Evolutionary conservation across 1,140 invertebrate species (phyloP).

Genomic region (Acromyrmex heyeri): DNA sequence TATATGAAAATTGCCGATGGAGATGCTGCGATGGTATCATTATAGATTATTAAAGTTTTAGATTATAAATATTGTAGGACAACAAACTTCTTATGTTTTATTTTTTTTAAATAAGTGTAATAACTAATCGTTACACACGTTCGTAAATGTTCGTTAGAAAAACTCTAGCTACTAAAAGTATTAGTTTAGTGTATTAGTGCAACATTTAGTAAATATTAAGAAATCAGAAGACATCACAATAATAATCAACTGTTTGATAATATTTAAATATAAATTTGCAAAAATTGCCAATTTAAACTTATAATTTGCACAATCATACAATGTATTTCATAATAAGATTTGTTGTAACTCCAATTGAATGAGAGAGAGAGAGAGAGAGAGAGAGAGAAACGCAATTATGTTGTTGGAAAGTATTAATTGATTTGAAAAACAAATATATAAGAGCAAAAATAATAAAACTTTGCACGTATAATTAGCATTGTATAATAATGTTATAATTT

Average conservation of each 20-base stretch:
- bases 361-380: too few relatives aligned
- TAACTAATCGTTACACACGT: not conserved
- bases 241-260: too few relatives aligned
- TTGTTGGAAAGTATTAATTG: not conserved
- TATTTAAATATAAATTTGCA: not conserved
- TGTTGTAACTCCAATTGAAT: not conserved
- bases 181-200: too few relatives aligned
- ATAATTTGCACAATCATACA: not conserved
- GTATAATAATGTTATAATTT: not conserved
- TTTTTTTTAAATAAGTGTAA: not conserved
- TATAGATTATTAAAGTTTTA: not conserved
- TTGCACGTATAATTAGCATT: not conserved
- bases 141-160: too few relatives aligned
- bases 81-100: not conserved
- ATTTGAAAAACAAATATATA: slow-evolving; percentile 6
- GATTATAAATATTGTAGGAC: not conserved
- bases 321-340: not conserved
- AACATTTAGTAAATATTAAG: too few relatives aligned
- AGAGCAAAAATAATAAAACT: not conserved
- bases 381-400: not conserved
- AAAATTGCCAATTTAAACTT: not conserved
- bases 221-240: too few relatives aligned
- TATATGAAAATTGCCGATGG: not conserved
- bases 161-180: too few relatives aligned
- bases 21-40: not conserved